Base-by-base conservation (phyloP, 2,888 invertebrate species). In the Heteromurus nitidus region DNA sequence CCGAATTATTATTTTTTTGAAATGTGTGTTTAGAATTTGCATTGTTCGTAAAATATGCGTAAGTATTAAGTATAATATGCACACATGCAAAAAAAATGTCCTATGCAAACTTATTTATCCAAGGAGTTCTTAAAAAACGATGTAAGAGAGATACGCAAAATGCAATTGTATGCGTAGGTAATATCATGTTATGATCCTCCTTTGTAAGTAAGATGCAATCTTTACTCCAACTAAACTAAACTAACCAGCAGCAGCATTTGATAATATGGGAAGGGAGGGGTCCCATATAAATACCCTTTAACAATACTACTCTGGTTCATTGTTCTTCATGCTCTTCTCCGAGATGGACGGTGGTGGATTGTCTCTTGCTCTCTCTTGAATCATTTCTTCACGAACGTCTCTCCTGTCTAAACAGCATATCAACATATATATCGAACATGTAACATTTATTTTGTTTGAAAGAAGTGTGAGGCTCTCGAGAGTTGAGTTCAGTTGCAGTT, bases 271-370 rank as follows among this genome's bases (percentile, higher is more conserved):
- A 79, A 84, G 80, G 85, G 84, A 82, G 80, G 85, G 84, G 82
- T 80, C 82, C 81, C 76, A 72, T 85, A 85, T 84, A 85, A 86
- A 86, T 83, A 85, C 83, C 75, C 82, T 68, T 76, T 72, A 80
- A 81, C 79, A 80, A 72, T 73, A 47, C 75, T 60, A 70, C 76
- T 76, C 70, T 81, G 76, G 85, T 82, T 85, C 86, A 86, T 84
- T 86, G 85, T 86, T 85, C 84, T 82, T 74, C 77, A 62, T 69
- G 50, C 62, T 62, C 68, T 77, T 53, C 68, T 75, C 30, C 44
- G 58, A 55, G 47, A 13, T 11, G n/a, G 69, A 62, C 68, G 50
- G 53, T 65, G 28, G 74, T 65, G 28, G 74, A 75, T 68, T 60
- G 36, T 67, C 67, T 60, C 42, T 28, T 77, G 76, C 62, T 55